A percentile compares a stretch with the other conserved stretches of the same genome.
Evolutionary conservation across 2,888 invertebrate species (phyloP).

Genomic region (Hydraecia micacea): DNA sequence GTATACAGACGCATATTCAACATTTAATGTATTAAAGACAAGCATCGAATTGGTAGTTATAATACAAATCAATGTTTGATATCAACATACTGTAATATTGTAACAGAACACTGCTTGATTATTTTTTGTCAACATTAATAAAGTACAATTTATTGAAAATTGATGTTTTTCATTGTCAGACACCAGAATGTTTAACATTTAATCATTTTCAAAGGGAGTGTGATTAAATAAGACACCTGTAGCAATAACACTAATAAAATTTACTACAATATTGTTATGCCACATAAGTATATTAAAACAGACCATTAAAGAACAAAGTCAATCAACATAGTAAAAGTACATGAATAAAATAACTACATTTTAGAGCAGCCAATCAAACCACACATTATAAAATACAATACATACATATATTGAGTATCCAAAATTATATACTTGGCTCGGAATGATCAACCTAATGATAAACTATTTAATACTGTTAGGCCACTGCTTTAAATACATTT

Average conservation of each 20-base stretch:
- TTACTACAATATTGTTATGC: constrained; percentile 43
- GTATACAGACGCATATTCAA: constrained; percentile 5
- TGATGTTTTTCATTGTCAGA: constrained; percentile 11
- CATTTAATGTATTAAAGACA: constrained; percentile 7
- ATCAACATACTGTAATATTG: constrained; percentile 22
- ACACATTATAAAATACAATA: constrained; percentile 12
- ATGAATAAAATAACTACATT: constrained; percentile 6
- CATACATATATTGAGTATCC: constrained; percentile 19
- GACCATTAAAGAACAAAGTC: constrained; percentile 18
- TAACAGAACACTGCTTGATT: constrained; percentile 10
- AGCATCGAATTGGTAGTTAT: constrained; percentile 19
- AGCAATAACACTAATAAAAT: constrained; percentile 35
- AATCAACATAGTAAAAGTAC: constrained; percentile 14
- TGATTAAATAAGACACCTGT: constrained; percentile 25
- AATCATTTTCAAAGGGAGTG: background rate
- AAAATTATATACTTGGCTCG: constrained; percentile 52
- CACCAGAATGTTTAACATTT: background rate
- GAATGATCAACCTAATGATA: constrained; percentile 39
- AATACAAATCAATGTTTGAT: constrained; percentile 23
- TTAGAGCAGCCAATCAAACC: constrained; percentile 13
- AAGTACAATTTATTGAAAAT: constrained; percentile 40
- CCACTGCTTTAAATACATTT: constrained; percentile 28
- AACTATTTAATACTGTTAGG: constrained; percentile 61
- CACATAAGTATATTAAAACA: constrained; percentile 37
- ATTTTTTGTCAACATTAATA: constrained; percentile 45